Conservation (phyloP, 2,797 vertebrate genomes). For the Arremon brunneinucha region DNA sequence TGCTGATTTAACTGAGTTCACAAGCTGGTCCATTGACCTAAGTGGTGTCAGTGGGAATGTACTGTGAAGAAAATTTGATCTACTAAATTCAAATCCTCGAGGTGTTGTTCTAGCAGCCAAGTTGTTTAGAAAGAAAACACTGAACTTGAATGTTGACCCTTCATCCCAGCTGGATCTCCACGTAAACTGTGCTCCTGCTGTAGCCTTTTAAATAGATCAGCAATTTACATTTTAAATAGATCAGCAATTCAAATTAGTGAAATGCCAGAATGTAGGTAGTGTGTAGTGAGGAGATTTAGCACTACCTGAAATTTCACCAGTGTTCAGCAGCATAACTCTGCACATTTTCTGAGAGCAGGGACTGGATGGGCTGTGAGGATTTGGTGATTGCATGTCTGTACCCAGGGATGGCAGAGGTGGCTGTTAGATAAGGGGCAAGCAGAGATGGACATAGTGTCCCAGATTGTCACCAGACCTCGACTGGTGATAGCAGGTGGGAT, state of each 20-base stretch:
- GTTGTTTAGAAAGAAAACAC: constrained; percentile 65
- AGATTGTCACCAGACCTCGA: not conserved
- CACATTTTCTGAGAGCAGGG: not conserved
- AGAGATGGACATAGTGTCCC: not conserved
- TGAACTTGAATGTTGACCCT: constrained; percentile 65
- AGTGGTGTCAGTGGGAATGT: constrained; percentile 61
- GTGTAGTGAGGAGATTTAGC: not conserved
- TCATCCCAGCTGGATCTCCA: constrained; percentile 62
- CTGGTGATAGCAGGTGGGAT: not conserved
- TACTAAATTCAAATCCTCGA: constrained; percentile 67
- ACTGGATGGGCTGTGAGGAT: not conserved
- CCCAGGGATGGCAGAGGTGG: not conserved
- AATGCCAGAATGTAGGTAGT: constrained; percentile 30
- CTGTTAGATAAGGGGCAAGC: not conserved
- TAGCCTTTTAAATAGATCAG: constrained; percentile 67
- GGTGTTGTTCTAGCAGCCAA: constrained; percentile 62
- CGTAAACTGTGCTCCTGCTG: constrained; percentile 62
- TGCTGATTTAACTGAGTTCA: constrained; percentile 62
- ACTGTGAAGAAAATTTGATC: constrained; percentile 61
- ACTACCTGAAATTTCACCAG: constrained; percentile 18
- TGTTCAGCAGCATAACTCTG: not conserved
- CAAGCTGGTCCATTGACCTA: constrained; percentile 67
- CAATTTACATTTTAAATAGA: constrained; percentile 69
- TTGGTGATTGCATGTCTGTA: not conserved
- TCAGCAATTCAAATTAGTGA: constrained; percentile 55